A percentile compares a stretch with the other conserved stretches of the same genome.
These are phyloP conservation scores for Salticus scenicus DNA, from an alignment of 2,888 invertebrate species.

Conservation along the genomic window DNA sequence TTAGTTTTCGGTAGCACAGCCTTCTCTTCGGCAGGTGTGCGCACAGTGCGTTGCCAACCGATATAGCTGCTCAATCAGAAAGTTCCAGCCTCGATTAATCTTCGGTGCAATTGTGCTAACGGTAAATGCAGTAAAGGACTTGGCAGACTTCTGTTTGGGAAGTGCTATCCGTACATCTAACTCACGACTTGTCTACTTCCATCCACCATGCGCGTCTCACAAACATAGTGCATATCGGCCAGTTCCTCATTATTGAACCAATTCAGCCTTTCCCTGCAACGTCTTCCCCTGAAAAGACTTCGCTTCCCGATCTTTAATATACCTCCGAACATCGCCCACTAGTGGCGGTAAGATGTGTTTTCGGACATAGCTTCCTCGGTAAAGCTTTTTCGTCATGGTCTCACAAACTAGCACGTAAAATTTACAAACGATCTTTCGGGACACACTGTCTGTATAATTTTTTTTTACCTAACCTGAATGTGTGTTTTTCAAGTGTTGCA, in stretches of 20 bases:
- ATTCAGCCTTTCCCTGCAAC: neutral
- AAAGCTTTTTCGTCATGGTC: slow-evolving; percentile 7
- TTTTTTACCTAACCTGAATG: too few species aligned
- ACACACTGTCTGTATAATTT: too few species aligned
- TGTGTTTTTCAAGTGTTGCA: too few species aligned
- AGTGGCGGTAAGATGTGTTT: neutral
- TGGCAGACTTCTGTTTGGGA: slow-evolving; percentile 21
- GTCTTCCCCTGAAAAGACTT: neutral
- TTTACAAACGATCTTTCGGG: too few species aligned
- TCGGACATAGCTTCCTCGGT: too few species aligned
- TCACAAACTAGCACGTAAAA: neutral
- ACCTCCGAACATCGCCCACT: neutral
- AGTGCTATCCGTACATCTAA: neutral
- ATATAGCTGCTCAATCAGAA: neutral
- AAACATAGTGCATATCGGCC: slow-evolving; percentile 13
- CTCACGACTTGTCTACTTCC: slow-evolving; percentile 7
- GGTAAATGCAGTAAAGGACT: neutral
- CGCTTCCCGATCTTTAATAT: neutral
- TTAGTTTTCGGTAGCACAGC: neutral
- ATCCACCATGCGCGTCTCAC: neutral
- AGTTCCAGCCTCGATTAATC: neutral
- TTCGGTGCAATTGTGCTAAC: neutral
- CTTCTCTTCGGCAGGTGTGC: too few species aligned
- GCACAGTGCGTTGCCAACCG: neutral
- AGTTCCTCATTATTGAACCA: slow-evolving; percentile 16